Evolutionary conservation across 2,888 invertebrate species (phyloP), one percentile per base, ranked within the genome.

Genomic region (Dyspetes luteomarginatus): DNA sequence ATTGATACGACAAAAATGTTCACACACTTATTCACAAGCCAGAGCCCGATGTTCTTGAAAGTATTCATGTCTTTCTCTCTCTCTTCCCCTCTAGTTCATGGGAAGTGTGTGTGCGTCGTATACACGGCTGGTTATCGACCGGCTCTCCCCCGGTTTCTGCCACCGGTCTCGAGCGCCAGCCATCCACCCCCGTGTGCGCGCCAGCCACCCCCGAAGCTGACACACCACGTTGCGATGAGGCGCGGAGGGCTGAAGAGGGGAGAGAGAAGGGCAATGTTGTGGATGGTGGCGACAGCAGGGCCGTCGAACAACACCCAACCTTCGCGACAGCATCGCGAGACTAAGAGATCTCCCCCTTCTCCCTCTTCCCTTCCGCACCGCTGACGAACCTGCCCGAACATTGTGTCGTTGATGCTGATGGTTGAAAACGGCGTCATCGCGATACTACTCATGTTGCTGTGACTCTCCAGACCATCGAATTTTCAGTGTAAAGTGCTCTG

Each of bases 41-140:
- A 17, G 48, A 12, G 36, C 2, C 12, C 17, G n/a, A 48, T 43
- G 24, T 77, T 62, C 28, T 17, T 15, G 22, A 22, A 9, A 15
- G 56, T 36, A 55, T 69, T 9, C 12, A 9, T 22, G n/a, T n/a
- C n/a, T n/a, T n/a, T n/a, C n/a, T n/a, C n/a, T n/a, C n/a, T n/a
- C n/a, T n/a, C n/a, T n/a, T n/a, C n/a, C n/a, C n/a, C n/a, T n/a
- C n/a, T n/a, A n/a, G n/a, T n/a, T n/a, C n/a, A n/a, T n/a, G n/a
- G n/a, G n/a, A n/a, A n/a, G 69, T 64, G 55, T 64, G 69, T 24
- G 65, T 43, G 65, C 26, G 64, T 43, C 56, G 30, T 62, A 64
- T 73, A 73, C 55, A 52, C 77, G 79, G 72, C 62, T 76, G 82
- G 67, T 76, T 78, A 78, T 82, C 82, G 82, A 78, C 78, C 78